Percentiles rank a stretch among this genome's conserved stretches.
Conservation (phyloP, 2,113 vertebrate species). For the Anser cygnoides region DNA sequence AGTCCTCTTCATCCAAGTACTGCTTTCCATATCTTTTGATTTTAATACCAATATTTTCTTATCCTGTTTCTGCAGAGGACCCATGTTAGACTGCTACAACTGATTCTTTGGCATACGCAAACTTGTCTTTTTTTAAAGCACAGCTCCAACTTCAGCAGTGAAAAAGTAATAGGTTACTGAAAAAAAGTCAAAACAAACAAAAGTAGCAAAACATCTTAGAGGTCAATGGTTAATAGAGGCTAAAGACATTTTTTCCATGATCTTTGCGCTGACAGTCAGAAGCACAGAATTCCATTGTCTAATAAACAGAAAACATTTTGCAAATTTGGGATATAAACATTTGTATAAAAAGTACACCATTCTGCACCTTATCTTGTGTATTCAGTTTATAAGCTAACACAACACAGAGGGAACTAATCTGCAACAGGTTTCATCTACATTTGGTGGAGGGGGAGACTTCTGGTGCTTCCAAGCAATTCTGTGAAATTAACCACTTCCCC, state of each 20-base stretch:
- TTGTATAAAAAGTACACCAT: background rate
- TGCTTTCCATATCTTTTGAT: background rate
- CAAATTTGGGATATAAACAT: background rate
- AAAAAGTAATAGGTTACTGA: slow-evolving; percentile 8
- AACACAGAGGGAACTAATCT: background rate
- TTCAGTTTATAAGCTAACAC: background rate
- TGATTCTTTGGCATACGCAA: background rate
- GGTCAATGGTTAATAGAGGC: slow-evolving; percentile 2
- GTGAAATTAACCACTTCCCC: background rate
- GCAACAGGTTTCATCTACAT: background rate
- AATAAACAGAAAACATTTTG: slow-evolving; percentile 22
- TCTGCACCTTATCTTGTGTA: background rate
- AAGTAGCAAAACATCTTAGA: background rate
- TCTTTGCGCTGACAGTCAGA: slow-evolving; percentile 5
- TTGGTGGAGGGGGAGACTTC: background rate
- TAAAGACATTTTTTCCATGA: slow-evolving; percentile 26
- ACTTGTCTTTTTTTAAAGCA: background rate
- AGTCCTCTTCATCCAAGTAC: background rate
- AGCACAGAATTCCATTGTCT: slow-evolving; percentile 19
- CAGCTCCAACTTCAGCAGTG: background rate
- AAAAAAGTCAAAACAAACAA: slow-evolving; percentile 5
- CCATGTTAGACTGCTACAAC: background rate
- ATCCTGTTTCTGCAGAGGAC: background rate
- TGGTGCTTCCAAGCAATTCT: background rate
- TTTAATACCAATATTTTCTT: background rate